Base-by-base conservation (phyloP, 2,797 vertebrate genomes). In the Hyperoplus lanceolatus region DNA sequence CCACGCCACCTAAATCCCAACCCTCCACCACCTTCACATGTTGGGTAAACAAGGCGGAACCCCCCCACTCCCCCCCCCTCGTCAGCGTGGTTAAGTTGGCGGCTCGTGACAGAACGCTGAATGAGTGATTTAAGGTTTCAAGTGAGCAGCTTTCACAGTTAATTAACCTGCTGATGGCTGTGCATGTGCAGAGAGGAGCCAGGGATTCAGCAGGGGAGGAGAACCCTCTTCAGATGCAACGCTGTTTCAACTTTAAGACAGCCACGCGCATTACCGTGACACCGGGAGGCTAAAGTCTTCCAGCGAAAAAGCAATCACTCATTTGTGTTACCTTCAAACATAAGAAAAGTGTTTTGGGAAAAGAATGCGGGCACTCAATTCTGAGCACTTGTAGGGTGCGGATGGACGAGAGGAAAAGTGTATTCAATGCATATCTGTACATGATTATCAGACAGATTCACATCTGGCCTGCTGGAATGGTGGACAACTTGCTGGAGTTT, bases 101-200 rank as follows among this genome's bases (percentile, higher is more conserved):
- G 81, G 86, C 91, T 93, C 84, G 81, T 94, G 94, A 94, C 93
- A 93, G 90, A 91, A 85, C 50, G 92, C 93, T 94, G 92, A 95
- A 92, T 91, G 94, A 95, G 92, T 93, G 94, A 95, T 95, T 94
- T 94, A 91, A 94, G 94, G 91, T 94, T 95, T 94, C 89, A 90
- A 93, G 93, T 93, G 94, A 92, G 93, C 90, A 86, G 92, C 94
- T 95, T 94, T 95, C 93, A 95, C 94, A 94, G 92, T 88, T 95
- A 94, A 94, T 95, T 94, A 95, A 92, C 92, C 92, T 85, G 91
- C 93, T 94, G 95, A 95, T 93, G 92, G 91, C 85, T 87, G 87
- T 85, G 87, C 88, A 86, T 87, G 89, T 86, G 86, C 70, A 82
- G 85, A 90, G 85, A 82, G 68, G 78, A 88, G 84, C 53, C 72